These are phyloP conservation scores for Ophthalmolycus amberensis DNA, from an alignment of 2,113 vertebrate genomes.

Conservation along the genomic window DNA sequence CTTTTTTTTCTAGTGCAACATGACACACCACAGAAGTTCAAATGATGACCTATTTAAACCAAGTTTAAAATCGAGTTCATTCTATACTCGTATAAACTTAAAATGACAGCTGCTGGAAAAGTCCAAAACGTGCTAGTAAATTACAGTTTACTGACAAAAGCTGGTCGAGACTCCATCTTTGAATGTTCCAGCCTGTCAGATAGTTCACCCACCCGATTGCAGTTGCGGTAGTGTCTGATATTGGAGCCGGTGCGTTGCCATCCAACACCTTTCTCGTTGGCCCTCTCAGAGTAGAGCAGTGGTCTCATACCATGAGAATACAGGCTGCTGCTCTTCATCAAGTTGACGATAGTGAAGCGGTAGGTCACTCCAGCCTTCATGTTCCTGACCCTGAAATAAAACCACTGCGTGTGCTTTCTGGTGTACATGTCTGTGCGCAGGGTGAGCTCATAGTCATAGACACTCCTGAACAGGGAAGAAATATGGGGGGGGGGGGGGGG, in stretches of 20 bases:
- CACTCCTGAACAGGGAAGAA: slow-evolving; percentile 78
- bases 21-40: too few relatives aligned
- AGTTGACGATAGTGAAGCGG: slow-evolving; percentile 92
- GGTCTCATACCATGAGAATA: slow-evolving; percentile 89
- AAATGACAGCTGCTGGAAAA: neutral
- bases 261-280: slow-evolving; percentile 77
- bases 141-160: neutral
- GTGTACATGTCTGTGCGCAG: slow-evolving; percentile 92
- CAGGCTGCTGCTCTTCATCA: slow-evolving; percentile 92
- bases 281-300: slow-evolving; percentile 90
- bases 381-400: slow-evolving; percentile 93
- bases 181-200: neutral
- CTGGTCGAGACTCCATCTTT: neutral
- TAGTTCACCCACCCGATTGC: slow-evolving; percentile 46
- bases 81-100: neutral
- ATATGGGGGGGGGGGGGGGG: neutral
- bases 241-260: slow-evolving; percentile 86
- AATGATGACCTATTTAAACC: neutral
- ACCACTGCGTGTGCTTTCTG: slow-evolving; percentile 94
- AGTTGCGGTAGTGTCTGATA: slow-evolving; percentile 85
- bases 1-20: neutral
- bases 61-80: neutral
- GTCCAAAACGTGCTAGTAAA: neutral
- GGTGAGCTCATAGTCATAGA: slow-evolving; percentile 89
- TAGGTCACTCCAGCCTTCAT: slow-evolving; percentile 85